phyloP scores from a whole-genome alignment of 2,797 vertebrate genomes.

The Microtus californicus region DNA sequence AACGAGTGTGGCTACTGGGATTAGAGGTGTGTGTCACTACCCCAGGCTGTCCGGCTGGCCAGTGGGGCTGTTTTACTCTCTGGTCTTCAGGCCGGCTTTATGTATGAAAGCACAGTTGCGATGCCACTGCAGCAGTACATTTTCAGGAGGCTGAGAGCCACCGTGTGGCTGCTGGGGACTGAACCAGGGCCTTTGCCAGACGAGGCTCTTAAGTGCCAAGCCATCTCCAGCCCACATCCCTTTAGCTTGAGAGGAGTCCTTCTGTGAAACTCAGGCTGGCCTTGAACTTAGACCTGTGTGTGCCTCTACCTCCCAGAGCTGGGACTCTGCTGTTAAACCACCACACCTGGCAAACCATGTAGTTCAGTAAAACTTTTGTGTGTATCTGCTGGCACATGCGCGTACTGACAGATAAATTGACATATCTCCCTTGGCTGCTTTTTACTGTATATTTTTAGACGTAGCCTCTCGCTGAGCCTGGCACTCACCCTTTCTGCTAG shows the following conservation, averaged over 20 bases:
- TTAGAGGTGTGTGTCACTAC: no score
- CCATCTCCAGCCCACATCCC: neutral
- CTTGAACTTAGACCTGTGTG: neutral
- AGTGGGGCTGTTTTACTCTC: no score
- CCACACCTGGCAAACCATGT: neutral
- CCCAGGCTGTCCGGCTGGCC: no score
- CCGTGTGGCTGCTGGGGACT: neutral
- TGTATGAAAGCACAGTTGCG: no score
- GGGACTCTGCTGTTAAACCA: neutral
- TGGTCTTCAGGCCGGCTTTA: no score
- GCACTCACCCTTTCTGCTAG: neutral
- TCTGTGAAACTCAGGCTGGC: neutral
- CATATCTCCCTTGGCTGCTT: neutral
- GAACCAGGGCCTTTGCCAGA: neutral
- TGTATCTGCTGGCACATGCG: neutral
- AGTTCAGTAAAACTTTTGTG: neutral
- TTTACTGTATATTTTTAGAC: neutral
- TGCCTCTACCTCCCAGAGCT: neutral
- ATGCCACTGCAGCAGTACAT: no score
- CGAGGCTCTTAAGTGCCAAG: neutral
- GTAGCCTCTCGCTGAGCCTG: neutral
- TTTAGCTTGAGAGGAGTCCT: neutral
- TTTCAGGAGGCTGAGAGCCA: neutral
- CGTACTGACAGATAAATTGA: neutral
- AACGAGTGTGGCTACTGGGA: no score